Percentiles rank a stretch among this genome's conserved stretches.
Evolutionary conservation across 1,140 invertebrate species (phyloP).

Genomic region (Lasioglossum baleicum): DNA sequence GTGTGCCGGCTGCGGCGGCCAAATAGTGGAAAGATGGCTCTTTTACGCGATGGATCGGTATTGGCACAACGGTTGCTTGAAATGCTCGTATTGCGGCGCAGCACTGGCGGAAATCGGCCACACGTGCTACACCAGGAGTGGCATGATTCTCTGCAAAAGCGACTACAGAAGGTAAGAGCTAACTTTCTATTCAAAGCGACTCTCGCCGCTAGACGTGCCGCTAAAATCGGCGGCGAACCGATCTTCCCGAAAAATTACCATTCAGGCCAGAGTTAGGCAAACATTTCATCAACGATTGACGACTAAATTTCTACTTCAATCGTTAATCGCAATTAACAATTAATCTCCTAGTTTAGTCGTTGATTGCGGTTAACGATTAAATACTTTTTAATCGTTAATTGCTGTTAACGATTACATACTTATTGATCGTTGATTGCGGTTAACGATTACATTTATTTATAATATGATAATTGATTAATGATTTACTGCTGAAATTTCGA

Average conservation of each 20-base stretch:
- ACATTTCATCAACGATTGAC: too few species aligned
- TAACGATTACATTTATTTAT: too few species aligned
- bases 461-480: too few species aligned
- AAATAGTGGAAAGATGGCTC: slow-evolving; percentile 93
- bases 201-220: background rate
- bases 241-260: background rate
- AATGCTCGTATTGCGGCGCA: slow-evolving; percentile 92
- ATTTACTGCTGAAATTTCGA: too few species aligned
- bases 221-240: background rate
- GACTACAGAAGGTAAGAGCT: slow-evolving; percentile 92
- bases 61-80: slow-evolving; percentile 96
- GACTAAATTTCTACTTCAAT: too few species aligned
- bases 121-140: slow-evolving; percentile 93
- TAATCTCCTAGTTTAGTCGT: too few species aligned
- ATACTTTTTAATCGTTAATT: too few species aligned
- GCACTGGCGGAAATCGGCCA: slow-evolving; percentile 92
- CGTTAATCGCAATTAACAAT: too few species aligned
- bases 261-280: too few species aligned
- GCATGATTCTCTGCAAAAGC: slow-evolving; percentile 95
- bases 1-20: slow-evolving; percentile 84
- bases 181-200: background rate
- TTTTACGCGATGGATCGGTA: slow-evolving; percentile 94
- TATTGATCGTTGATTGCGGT: too few species aligned
- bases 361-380: too few species aligned
- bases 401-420: too few species aligned